Evolutionary conservation across 2,797 vertebrate genomes (phyloP).

Genomic region (Sternotherus odoratus): DNA sequence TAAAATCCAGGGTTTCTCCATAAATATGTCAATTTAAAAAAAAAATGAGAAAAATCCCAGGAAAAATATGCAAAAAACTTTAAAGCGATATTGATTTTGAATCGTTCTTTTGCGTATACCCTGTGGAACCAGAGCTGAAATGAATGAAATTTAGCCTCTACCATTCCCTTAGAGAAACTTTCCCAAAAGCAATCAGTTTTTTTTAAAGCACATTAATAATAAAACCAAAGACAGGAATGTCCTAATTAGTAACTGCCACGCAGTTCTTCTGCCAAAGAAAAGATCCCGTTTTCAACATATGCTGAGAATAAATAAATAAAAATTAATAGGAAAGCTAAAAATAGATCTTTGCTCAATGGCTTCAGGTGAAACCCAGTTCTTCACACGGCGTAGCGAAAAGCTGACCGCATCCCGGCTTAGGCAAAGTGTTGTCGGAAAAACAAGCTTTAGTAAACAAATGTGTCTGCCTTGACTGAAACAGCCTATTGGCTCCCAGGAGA

Average conservation of each 20-base stretch:
- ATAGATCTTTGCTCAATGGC: background rate
- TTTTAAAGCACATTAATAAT: background rate
- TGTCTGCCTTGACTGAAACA: background rate
- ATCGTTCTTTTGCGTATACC: background rate
- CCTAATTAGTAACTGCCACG: background rate
- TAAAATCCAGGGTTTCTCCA: background rate
- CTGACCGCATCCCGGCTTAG: background rate
- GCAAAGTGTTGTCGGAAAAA: background rate
- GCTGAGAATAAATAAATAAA: background rate
- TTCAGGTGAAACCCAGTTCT: background rate
- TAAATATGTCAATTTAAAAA: background rate
- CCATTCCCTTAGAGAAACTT: background rate
- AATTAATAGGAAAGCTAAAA: constrained; percentile 3
- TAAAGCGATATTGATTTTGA: background rate
- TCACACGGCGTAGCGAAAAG: background rate
- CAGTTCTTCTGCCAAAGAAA: background rate
- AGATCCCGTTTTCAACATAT: background rate
- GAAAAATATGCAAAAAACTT: background rate
- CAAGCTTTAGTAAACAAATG: background rate
- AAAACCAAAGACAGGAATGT: background rate
- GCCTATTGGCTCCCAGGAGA: background rate
- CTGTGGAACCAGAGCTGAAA: background rate
- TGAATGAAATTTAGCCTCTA: background rate
- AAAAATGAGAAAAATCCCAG: background rate
- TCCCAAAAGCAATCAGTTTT: background rate